phyloP scores from a whole-genome alignment of 2,888 invertebrate genomes.

The Stratiomys singularior region DNA sequence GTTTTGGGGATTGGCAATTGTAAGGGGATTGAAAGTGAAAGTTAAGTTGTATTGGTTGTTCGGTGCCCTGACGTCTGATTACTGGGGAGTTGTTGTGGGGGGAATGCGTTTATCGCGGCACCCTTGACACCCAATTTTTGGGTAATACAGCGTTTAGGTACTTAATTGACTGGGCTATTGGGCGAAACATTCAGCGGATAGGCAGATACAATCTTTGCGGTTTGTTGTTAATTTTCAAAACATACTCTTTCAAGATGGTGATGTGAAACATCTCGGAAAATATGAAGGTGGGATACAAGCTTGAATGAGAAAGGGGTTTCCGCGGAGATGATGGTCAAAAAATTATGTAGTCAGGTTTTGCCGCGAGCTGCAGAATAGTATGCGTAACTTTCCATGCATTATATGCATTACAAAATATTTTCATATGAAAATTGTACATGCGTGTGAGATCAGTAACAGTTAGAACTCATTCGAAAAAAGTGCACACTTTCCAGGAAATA shows the following conservation, averaged over 20 bases:
- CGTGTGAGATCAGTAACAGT: too few species aligned
- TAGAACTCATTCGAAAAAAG: too few species aligned
- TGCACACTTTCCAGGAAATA: too few species aligned
- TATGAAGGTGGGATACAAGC: too few species aligned
- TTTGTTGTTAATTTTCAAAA: neutral
- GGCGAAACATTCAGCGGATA: neutral
- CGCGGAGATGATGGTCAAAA: too few species aligned
- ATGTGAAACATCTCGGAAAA: neutral
- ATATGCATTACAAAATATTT: too few species aligned
- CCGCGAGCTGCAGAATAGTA: too few species aligned
- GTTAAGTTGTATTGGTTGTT: neutral
- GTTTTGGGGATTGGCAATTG: neutral
- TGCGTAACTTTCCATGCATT: too few species aligned
- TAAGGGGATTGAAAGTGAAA: neutral
- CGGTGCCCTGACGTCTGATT: neutral
- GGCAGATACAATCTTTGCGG: neutral
- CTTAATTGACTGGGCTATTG: conserved; percentile 5
- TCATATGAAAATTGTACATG: too few species aligned
- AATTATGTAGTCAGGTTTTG: too few species aligned
- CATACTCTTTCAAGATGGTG: neutral
- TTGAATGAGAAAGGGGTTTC: too few species aligned
- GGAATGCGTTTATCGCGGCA: neutral
- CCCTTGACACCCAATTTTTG: neutral
- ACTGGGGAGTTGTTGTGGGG: too few species aligned
- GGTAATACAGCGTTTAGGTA: neutral